Evolutionary conservation across 1,140 invertebrate species (phyloP), one percentile per base, ranked within the genome.

Genomic region (Zaprionus lachaisei): DNA sequence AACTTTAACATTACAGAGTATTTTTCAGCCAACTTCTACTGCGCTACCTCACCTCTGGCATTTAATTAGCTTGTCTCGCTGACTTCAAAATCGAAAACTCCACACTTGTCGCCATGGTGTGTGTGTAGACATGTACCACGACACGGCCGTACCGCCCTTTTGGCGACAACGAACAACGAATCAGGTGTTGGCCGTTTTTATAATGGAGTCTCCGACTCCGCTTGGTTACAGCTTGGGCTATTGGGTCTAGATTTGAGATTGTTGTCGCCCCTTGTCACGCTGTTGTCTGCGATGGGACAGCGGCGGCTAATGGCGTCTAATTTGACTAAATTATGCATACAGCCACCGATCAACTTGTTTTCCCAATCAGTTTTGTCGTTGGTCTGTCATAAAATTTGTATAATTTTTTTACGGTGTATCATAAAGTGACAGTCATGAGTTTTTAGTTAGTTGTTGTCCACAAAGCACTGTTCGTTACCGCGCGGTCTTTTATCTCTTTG

Each of bases 301-400:
- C 44, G 71, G 44, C 54, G 31, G 26, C 79, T 70, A 85, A 85
- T 85, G 83, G 84, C 79, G 81, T 81, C 81, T 79, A 79, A 89
- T 89, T 89, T 84, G 84, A 79, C 78, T 90, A 90, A 87, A 76
- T 89, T 89, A 90, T 90, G 65, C 81, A 90, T 77, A 41, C 81
- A 81, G 80, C 77, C 77, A 80, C 80, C 72, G 72, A 69, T 87
- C 83, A 82, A 86, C 83, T 86, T 86, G 83, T 86, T 86, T 86
- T 86, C 61, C 66, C 82, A 89, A 89, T 89, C 84, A 89, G 79
- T 90, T 89, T 89, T 84, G 84, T 89, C 85, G 80, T 78, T 73
- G 66, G 77, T 51, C 79, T 80, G 71, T 89, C 85, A 90, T 89
- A 89, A 89, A 89, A 89, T 89, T 89, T 89, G 84, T 89, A 89